These are phyloP conservation scores for Scaptomyza pallida DNA, from an alignment of 1,140 invertebrate species.

Conservation along the genomic window DNA sequence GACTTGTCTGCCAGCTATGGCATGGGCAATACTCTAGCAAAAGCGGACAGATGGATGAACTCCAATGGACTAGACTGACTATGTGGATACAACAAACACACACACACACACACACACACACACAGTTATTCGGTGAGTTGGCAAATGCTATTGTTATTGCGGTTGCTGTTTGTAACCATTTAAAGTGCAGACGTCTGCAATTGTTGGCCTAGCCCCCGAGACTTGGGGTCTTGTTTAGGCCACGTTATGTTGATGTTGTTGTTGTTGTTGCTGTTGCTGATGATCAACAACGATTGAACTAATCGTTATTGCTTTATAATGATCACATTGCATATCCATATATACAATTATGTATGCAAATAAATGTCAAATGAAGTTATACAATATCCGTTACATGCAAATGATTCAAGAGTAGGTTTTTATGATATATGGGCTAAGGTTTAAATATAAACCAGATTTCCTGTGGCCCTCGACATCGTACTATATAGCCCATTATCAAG, in stretches of 20 bases:
- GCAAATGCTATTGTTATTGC: constrained; percentile 10
- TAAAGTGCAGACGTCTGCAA: constrained; percentile 40
- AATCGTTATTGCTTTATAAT: neutral
- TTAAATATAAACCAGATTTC: neutral
- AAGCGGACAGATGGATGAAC: neutral
- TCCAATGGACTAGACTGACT: neutral
- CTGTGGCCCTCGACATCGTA: constrained; percentile 12
- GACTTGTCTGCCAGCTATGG: constrained; percentile 62
- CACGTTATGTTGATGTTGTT: neutral
- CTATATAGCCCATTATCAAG: constrained; percentile 12
- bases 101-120: neutral
- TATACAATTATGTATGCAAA: neutral
- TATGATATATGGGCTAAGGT: neutral
- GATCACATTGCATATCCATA: neutral
- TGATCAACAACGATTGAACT: neutral
- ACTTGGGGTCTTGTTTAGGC: constrained; percentile 1
- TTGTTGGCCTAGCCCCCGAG: constrained; percentile 30
- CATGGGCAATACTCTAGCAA: neutral
- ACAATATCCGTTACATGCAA: constrained; percentile 1
- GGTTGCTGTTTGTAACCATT: constrained; percentile 33
- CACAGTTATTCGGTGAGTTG: constrained; percentile 37
- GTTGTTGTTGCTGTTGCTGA: neutral
- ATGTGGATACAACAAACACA: constrained; percentile 2
- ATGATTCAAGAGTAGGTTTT: neutral
- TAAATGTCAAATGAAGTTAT: neutral